phyloP scores from a whole-genome alignment of 2,797 vertebrate species.

The Gymnothorax javanicus region DNA sequence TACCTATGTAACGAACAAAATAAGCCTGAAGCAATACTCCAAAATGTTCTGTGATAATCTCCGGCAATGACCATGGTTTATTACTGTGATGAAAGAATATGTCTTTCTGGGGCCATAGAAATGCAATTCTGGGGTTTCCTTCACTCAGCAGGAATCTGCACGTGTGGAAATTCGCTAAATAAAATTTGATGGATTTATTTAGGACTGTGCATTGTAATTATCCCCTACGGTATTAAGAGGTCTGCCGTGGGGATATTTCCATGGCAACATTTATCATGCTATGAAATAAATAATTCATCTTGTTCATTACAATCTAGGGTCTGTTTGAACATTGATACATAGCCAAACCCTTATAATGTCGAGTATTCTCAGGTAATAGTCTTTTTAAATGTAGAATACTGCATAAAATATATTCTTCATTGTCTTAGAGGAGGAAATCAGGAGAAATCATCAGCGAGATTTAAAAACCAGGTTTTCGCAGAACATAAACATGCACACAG shows the following conservation, averaged over 20 bases:
- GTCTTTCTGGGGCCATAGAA: background rate
- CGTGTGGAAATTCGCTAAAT: constrained; percentile 8
- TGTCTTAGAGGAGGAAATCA: constrained; percentile 36
- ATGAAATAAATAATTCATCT: no score
- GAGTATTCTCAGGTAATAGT: constrained; percentile 37
- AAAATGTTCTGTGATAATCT: background rate
- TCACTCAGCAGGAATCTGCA: background rate
- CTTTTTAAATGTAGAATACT: constrained; percentile 37
- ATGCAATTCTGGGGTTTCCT: background rate
- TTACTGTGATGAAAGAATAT: background rate
- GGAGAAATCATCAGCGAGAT: constrained; percentile 38
- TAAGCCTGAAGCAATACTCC: background rate
- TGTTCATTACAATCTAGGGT: background rate
- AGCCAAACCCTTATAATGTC: background rate
- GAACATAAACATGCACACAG: background rate
- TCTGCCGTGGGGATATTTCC: background rate
- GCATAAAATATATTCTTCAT: constrained; percentile 23
- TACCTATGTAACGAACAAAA: background rate
- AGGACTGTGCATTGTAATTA: constrained; percentile 14
- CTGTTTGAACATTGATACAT: constrained; percentile 28
- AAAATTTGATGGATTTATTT: constrained; percentile 24
- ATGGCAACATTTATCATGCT: background rate
- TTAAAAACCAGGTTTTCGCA: background rate
- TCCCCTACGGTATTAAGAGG: background rate
- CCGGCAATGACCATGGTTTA: background rate